Evolutionary conservation across 2,797 vertebrate species (phyloP).

Genomic region (Nothura maculosa): DNA sequence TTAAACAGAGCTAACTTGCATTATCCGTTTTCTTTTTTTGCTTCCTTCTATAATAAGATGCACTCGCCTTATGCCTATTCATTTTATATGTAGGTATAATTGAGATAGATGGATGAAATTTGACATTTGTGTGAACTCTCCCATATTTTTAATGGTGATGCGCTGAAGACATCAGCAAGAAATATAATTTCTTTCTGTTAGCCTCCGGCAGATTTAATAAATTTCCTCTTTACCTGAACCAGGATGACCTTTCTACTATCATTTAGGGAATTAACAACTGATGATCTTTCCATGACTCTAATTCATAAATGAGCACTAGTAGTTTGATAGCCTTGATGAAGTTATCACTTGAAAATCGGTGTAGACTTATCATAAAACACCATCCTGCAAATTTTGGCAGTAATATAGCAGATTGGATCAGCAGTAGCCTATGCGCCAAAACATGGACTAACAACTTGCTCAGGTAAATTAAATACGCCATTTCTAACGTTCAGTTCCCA

Average conservation of each 20-base stretch:
- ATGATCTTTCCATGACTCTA: neutral
- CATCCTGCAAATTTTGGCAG: neutral
- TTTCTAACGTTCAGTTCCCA: neutral
- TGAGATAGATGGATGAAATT: conserved; percentile 12
- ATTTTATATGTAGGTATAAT: conserved; percentile 25
- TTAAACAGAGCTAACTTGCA: neutral
- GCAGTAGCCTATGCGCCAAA: neutral
- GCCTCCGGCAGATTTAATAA: conserved; percentile 13
- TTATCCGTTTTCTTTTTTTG: conserved; percentile 6
- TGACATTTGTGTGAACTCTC: neutral
- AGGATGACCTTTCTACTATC: neutral
- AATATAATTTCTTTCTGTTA: conserved; percentile 1
- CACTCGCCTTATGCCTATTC: conserved; percentile 24
- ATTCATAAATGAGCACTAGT: neutral
- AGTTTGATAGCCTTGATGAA: neutral
- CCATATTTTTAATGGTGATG: neutral
- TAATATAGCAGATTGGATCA: neutral
- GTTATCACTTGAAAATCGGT: neutral
- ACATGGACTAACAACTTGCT: neutral
- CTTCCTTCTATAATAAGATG: conserved; percentile 42
- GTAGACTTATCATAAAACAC: neutral
- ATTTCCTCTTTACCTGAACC: neutral
- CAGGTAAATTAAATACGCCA: neutral
- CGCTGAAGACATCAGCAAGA: neutral
- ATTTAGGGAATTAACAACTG: neutral